These are phyloP conservation scores for Rhopilema esculentum DNA, from an alignment of 30 jellyfish, hydroid and myxozoan genomes.

Conservation along the genomic window DNA sequence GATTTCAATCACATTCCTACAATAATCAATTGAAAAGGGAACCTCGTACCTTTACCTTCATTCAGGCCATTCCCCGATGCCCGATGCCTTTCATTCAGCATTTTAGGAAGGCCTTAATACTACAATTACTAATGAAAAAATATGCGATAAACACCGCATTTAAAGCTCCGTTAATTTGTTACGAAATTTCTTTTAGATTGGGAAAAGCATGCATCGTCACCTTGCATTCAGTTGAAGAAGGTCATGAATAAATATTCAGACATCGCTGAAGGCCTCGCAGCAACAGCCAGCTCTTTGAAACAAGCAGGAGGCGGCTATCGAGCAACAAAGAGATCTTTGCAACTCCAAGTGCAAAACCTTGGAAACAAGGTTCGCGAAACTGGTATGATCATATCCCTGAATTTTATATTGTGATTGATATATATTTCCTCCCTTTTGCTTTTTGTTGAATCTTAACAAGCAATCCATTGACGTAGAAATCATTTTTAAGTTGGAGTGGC, in stretches of 20 bases:
- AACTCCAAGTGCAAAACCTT: slow-evolving; percentile 6
- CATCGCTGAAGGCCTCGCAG: slow-evolving; percentile 29
- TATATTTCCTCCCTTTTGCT: not conserved
- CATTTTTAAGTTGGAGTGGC: no score
- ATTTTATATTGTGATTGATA: not conserved
- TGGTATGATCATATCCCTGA: not conserved
- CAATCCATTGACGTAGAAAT: no score
- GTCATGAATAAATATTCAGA: slow-evolving; percentile 28
- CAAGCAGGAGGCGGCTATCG: slow-evolving; percentile 9
- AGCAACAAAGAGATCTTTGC: slow-evolving; percentile 21
- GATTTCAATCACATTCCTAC: no score
- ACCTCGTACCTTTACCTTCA: no score
- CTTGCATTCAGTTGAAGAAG: slow-evolving; percentile 16
- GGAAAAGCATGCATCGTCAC: slow-evolving; percentile 39
- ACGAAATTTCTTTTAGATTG: slow-evolving; percentile 12
- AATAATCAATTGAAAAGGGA: no score
- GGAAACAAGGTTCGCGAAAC: slow-evolving; percentile 3
- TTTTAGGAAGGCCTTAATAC: no score
- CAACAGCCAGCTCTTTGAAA: slow-evolving; percentile 3
- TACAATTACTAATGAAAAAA: no score
- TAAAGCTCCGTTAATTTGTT: no score
- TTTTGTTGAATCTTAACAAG: no score
- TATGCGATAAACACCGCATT: no score
- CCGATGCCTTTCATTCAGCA: no score
- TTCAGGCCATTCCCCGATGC: no score